Percentiles rank a stretch among this genome's conserved stretches.
These are phyloP conservation scores for Parasteatoda lunata DNA, from an alignment of 2,888 invertebrate species.

Conservation along the genomic window DNA sequence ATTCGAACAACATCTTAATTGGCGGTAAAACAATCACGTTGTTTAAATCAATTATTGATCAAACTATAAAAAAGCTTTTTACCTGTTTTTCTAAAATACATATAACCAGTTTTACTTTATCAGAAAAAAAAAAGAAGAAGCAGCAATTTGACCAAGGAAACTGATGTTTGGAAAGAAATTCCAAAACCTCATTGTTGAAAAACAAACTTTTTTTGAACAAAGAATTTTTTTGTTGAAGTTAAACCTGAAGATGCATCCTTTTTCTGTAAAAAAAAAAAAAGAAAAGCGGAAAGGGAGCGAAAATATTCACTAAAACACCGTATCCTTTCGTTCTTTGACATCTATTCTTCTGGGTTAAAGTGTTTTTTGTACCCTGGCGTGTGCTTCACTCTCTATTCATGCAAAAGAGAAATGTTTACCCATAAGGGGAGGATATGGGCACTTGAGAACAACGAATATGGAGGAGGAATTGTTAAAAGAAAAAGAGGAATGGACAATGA, in stretches of 20 bases:
- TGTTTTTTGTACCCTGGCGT: slow-evolving; percentile 8
- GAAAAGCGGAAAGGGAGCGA: slow-evolving; percentile 2
- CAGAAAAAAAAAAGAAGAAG: too few relatives aligned
- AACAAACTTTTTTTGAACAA: too few relatives aligned
- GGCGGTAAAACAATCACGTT: too few relatives aligned
- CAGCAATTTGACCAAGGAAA: too few relatives aligned
- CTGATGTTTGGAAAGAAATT: too few relatives aligned
- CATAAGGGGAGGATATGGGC: slow-evolving; percentile 11
- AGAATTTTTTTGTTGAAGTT: background rate
- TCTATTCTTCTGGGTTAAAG: background rate
- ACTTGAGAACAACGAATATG: slow-evolving; percentile 29
- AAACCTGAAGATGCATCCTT: background rate
- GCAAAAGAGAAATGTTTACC: slow-evolving; percentile 34
- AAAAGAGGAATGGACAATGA: slow-evolving; percentile 24
- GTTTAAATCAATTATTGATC: too few relatives aligned
- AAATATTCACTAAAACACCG: background rate
- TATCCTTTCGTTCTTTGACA: background rate
- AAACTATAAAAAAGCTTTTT: too few relatives aligned
- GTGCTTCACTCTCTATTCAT: slow-evolving; percentile 9
- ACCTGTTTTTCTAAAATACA: too few relatives aligned
- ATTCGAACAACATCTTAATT: too few relatives aligned
- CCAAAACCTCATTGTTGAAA: too few relatives aligned
- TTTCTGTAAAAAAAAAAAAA: background rate
- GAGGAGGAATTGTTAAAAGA: slow-evolving; percentile 5
- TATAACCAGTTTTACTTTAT: too few relatives aligned